These are phyloP conservation scores for Eucera pruinosa DNA, from an alignment of 2,888 invertebrate genomes.

Conservation along the genomic window DNA sequence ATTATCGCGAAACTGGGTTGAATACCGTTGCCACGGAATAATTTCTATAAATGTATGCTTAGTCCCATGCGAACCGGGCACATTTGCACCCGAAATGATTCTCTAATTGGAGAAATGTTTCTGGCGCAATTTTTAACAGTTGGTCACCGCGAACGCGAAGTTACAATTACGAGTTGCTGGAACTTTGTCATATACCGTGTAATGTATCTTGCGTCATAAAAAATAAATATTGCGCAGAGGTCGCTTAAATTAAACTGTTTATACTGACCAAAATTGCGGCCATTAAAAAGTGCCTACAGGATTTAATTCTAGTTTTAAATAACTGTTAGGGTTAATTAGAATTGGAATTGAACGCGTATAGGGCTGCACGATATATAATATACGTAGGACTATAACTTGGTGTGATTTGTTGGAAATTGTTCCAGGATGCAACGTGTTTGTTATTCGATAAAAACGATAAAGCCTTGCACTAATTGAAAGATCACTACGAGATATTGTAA, in stretches of 20 bases:
- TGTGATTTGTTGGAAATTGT: no score
- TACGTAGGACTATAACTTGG: no score
- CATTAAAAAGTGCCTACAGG: neutral
- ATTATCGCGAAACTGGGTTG: conserved; percentile 23
- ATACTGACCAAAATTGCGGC: neutral
- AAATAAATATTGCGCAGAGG: conserved; percentile 9
- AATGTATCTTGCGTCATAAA: neutral
- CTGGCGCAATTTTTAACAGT: conserved; percentile 2
- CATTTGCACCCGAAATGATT: conserved; percentile 2
- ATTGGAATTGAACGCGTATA: neutral
- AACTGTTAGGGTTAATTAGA: no score
- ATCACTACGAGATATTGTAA: no score
- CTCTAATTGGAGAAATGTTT: conserved; percentile 24
- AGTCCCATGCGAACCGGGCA: neutral
- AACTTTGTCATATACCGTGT: neutral
- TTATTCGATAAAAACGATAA: no score
- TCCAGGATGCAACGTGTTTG: no score
- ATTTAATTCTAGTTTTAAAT: neutral
- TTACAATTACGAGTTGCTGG: neutral
- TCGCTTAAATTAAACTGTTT: no score
- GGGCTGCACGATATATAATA: no score
- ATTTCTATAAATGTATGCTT: conserved; percentile 7
- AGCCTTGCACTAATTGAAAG: no score
- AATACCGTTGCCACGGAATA: neutral
- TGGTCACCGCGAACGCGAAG: neutral